Base-by-base conservation (phyloP, 2,888 invertebrate species). In the Coleophora deauratella region DNA sequence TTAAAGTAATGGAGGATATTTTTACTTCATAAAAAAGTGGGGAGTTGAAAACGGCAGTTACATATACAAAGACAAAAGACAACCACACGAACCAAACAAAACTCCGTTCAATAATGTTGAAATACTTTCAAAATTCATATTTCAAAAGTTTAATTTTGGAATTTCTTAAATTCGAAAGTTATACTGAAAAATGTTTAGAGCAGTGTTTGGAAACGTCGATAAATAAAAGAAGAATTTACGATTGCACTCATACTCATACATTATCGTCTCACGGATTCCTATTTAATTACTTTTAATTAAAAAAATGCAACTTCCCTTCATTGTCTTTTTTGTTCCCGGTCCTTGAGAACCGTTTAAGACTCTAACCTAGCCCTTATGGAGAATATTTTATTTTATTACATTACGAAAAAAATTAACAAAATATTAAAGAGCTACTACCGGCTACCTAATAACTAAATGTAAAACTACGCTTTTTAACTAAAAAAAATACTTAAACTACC, bases 351-450 rank as follows among this genome's bases (percentile, higher is more conserved):
- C 71, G 66, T 68, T 72, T 73, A 67, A 72, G 66, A 73, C 63
- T 48, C 59, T 79, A 73, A 77, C 67, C 77, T 82, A 81, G 59
- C 63, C 63, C 75, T 80, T 81, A 79, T 60, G 68, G 73, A 71
- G 62, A 68, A 69, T 78, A 21, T 21, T 21, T 21, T 21, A 21
- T 21, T 21, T 76, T 70, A 73, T 71, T 68, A 71, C 57, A 67
- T 67, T 81, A 81, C 67, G 72, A 77, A 77, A 82, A 79, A 74
- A 80, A 78, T 69, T 80, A 81, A 81, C 78, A 82, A 81, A 81
- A 78, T 79, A 76, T 78, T 76, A 79, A 80, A 78, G 74, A 75
- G 78, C 75, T 67, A 71, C 82, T 82, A 81, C 73, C 69, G 64
- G 69, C 80, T 82, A 82, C 72, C 76, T 81, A 80, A 72, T 72